These are phyloP conservation scores for Solenodon paradoxus DNA, from an alignment of 2,113 vertebrate species.

Conservation along the genomic window DNA sequence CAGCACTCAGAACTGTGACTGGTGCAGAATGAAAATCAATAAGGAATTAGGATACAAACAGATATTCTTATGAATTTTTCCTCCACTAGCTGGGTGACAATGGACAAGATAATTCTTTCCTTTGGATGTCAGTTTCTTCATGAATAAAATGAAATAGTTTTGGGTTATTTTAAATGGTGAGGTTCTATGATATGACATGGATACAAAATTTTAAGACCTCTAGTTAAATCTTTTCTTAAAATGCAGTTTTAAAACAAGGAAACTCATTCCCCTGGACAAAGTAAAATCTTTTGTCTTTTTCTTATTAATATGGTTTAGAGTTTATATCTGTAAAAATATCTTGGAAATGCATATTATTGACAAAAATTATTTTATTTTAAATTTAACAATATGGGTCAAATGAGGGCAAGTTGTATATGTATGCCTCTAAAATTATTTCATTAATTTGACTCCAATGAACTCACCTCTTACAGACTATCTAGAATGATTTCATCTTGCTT, in stretches of 20 bases:
- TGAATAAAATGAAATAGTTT: neutral
- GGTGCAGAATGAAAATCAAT: neutral
- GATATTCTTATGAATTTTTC: neutral
- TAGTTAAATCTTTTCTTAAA: conserved; percentile 1
- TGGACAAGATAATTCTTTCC: neutral
- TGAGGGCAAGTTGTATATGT: neutral
- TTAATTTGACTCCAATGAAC: neutral
- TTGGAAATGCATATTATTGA: neutral
- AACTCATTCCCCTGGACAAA: neutral
- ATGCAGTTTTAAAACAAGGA: neutral
- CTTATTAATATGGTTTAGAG: neutral
- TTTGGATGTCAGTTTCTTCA: neutral
- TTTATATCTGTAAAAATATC: neutral
- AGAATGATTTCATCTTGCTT: neutral
- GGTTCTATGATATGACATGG: neutral
- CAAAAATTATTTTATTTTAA: neutral
- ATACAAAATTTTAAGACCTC: neutral
- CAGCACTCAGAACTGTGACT: neutral
- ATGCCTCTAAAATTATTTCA: neutral
- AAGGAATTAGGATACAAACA: neutral
- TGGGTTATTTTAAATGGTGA: neutral
- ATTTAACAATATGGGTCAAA: neutral
- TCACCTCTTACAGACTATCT: neutral
- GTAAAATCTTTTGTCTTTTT: neutral
- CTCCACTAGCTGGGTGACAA: neutral